Percentiles rank a stretch among this genome's conserved stretches.
Evolutionary conservation across 2,888 invertebrate genomes (phyloP).

Genomic region (Sinopyrophorus schimmeli): DNA sequence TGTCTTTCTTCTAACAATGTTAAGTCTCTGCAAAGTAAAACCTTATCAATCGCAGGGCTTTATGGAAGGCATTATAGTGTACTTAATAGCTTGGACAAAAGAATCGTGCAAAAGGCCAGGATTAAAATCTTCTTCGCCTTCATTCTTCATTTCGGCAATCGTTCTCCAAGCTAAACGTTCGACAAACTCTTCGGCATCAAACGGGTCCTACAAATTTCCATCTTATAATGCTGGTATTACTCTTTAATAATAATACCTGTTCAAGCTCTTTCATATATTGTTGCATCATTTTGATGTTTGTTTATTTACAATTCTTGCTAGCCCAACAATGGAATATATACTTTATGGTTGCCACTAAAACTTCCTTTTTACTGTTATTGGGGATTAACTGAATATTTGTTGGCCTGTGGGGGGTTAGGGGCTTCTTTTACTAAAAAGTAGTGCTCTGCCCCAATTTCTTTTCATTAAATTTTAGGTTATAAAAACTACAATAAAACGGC

Average conservation of each 20-base stretch:
- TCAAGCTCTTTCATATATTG: slow-evolving; percentile 87
- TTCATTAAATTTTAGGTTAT: too few relatives aligned
- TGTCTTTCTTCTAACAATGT: slow-evolving; percentile 81
- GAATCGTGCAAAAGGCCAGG: slow-evolving; percentile 87
- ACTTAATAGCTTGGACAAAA: slow-evolving; percentile 91
- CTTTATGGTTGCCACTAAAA: too few relatives aligned
- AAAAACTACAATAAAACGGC: too few relatives aligned
- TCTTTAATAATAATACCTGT: slow-evolving; percentile 62
- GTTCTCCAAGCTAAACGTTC: slow-evolving; percentile 95
- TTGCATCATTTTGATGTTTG: slow-evolving; percentile 78
- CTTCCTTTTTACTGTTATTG: too few relatives aligned
- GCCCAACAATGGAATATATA: too few relatives aligned
- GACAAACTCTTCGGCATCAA: slow-evolving; percentile 96
- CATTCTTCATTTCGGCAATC: slow-evolving; percentile 70
- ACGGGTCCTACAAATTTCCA: slow-evolving; percentile 78
- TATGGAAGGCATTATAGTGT: slow-evolving; percentile 37
- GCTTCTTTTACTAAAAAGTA: too few relatives aligned
- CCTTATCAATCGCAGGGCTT: slow-evolving; percentile 7
- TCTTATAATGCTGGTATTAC: not conserved
- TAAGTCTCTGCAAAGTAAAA: slow-evolving; percentile 54
- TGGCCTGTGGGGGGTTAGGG: too few relatives aligned
- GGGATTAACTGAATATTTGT: too few relatives aligned
- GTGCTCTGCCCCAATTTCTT: too few relatives aligned
- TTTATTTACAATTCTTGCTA: too few relatives aligned
- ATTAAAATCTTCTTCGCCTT: slow-evolving; percentile 75